phyloP scores from a whole-genome alignment of 2,113 vertebrate species.

The Myrmophylax atrothorax region DNA sequence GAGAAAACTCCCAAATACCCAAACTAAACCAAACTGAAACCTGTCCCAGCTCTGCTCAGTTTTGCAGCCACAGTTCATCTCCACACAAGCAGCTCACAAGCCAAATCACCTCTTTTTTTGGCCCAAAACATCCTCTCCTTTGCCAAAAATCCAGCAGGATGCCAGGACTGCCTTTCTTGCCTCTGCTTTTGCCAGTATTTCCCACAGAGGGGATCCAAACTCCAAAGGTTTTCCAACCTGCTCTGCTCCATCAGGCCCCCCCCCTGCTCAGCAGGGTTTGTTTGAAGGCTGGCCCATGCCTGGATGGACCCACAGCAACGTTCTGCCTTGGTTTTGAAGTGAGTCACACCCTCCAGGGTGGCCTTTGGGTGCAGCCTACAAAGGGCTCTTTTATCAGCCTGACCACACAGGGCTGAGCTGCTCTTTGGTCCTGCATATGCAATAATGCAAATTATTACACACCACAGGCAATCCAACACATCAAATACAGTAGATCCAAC shows the following conservation, averaged over 20 bases:
- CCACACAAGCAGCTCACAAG: background rate
- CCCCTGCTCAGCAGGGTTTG: fast-evolving
- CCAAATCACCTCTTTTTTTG: background rate
- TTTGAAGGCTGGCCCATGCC: background rate
- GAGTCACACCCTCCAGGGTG: background rate
- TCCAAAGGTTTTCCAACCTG: background rate
- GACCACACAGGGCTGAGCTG: background rate
- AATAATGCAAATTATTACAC: fast-evolving
- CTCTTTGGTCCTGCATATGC: fast-evolving
- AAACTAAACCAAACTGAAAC: background rate
- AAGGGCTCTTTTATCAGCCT: background rate
- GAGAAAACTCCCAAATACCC: background rate
- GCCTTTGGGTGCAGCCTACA: background rate
- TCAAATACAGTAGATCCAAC: too few relatives aligned
- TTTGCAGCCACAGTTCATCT: background rate
- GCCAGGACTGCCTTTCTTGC: background rate
- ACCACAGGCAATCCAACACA: fast-evolving
- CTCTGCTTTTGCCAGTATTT: background rate
- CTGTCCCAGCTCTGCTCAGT: background rate
- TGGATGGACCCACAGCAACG: background rate
- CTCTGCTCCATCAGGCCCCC: background rate
- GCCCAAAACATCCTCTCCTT: background rate
- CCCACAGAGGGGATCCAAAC: background rate
- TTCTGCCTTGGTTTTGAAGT: background rate
- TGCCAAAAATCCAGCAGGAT: background rate